Conservation (phyloP, 2,888 invertebrate genomes). For the Pyrocoelia pectoralis region DNA sequence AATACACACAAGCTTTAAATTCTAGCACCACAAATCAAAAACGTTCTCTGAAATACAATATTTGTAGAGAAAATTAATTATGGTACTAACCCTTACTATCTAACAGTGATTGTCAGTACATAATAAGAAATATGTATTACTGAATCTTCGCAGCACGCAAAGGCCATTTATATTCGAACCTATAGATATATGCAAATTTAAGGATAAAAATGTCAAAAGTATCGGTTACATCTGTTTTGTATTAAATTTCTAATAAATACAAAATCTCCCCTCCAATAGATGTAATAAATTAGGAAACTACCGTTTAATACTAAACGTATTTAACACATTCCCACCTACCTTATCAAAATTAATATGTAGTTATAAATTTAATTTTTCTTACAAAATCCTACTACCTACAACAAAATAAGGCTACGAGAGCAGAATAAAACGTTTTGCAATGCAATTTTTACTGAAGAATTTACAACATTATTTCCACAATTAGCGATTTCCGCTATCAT, state of each 20-base stretch:
- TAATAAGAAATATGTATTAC: constrained; percentile 3
- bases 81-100: constrained; percentile 2
- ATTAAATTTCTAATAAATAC: constrained; percentile 17
- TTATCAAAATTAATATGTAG: not conserved
- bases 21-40: constrained; percentile 5
- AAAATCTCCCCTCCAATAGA: not conserved
- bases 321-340: not conserved
- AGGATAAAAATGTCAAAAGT: constrained; percentile 11
- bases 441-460: not conserved
- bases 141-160: not conserved
- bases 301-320: constrained; percentile 13
- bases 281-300: constrained; percentile 20
- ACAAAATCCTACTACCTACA: not conserved
- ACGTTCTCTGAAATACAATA: not conserved
- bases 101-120: constrained; percentile 1
- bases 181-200: constrained; percentile 6
- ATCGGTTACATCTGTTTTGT: constrained; percentile 15
- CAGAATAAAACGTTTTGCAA: not conserved
- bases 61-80: constrained; percentile 4
- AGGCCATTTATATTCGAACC: not conserved
- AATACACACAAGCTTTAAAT: constrained; percentile 7
- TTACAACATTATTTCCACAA: constrained; percentile 15
- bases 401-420: not conserved
- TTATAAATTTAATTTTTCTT: not conserved
- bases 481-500: constrained; percentile 32